These are phyloP conservation scores for Ianthella basta DNA, from an alignment of 37 sponge, comb jelly and placozoan genomes.

Conservation along the genomic window DNA sequence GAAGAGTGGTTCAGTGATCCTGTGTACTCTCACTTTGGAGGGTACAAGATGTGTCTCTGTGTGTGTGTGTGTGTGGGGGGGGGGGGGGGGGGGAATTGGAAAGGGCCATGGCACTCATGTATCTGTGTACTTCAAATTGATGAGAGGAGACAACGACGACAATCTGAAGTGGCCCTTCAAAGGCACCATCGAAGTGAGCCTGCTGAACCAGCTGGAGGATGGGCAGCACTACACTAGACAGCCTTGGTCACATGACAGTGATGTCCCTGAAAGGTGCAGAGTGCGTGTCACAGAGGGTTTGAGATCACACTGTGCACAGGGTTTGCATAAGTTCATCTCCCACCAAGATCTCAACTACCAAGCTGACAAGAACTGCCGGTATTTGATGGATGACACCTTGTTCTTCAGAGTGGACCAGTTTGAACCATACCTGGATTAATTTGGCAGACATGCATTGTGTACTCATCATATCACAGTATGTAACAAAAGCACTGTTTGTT, in stretches of 20 bases:
- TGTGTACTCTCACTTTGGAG: not conserved
- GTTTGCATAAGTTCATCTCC: not conserved
- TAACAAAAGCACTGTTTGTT: too few relatives aligned
- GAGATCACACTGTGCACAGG: not conserved
- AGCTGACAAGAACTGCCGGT: not conserved
- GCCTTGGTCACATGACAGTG: not conserved
- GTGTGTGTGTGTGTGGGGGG: not conserved
- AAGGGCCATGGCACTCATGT: not conserved
- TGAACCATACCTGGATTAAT: not conserved
- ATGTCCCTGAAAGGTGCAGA: not conserved
- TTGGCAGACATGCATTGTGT: too few relatives aligned
- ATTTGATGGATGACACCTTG: slow-evolving; percentile 16
- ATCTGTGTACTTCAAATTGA: not conserved
- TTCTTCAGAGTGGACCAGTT: slow-evolving; percentile 23
- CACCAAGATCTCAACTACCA: slow-evolving; percentile 12
- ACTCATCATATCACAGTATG: too few relatives aligned
- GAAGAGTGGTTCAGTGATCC: slow-evolving; percentile 20
- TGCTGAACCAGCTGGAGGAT: slow-evolving; percentile 22
- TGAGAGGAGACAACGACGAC: slow-evolving; percentile 27
- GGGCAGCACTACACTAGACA: not conserved
- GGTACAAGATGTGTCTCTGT: not conserved
- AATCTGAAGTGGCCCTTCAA: slow-evolving; percentile 29
- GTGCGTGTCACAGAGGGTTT: not conserved
- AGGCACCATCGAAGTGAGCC: slow-evolving; percentile 4
- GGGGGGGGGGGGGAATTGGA: too few relatives aligned